phyloP scores from a whole-genome alignment of 1,140 invertebrate genomes.

The Pseudachorutes palmiensis region DNA sequence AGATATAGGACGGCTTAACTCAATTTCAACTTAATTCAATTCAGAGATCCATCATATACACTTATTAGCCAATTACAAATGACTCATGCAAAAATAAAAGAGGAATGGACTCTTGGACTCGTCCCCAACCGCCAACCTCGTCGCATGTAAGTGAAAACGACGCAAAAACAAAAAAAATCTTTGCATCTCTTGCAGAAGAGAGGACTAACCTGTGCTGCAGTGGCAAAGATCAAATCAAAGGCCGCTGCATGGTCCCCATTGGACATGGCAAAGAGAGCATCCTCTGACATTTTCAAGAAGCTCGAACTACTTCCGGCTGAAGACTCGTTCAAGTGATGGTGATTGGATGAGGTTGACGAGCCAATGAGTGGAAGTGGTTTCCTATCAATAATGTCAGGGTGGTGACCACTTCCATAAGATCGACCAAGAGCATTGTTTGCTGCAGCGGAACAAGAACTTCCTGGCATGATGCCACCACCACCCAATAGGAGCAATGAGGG shows the following conservation, averaged over 20 bases:
- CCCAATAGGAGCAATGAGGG: background rate
- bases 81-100: background rate
- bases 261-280: constrained; percentile 6
- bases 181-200: no score
- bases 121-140: no score
- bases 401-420: background rate
- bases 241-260: constrained; percentile 19
- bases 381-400: background rate
- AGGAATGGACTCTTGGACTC: no score
- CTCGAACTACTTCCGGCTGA: background rate
- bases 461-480: background rate
- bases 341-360: no score
- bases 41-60: background rate
- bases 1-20: background rate
- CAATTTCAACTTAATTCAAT: constrained; percentile 7
- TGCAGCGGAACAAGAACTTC: no score
- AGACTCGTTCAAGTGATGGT: background rate
- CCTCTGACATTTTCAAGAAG: constrained; percentile 4
- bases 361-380: background rate
- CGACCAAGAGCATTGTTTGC: background rate
- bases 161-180: no score
- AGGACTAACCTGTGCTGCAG: constrained; percentile 31
- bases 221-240: constrained; percentile 34
- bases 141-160: no score
- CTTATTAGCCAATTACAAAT: background rate